Percentiles rank a stretch among this genome's conserved stretches.
phyloP scores from a whole-genome alignment of 2,797 vertebrate genomes.

The Spinus olivaceus region DNA sequence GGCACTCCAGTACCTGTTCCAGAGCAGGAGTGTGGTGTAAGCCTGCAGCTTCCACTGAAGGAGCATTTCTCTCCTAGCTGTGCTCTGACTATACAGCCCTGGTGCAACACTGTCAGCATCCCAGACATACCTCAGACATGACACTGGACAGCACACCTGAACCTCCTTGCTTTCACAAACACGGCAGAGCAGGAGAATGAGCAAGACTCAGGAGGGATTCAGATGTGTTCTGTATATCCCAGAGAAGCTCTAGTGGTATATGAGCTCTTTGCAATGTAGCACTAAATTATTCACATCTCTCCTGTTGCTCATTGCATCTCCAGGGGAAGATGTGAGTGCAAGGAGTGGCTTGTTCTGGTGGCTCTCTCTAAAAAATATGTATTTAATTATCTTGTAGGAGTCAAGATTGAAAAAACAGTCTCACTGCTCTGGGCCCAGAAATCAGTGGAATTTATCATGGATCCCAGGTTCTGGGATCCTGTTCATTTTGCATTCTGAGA shows the following conservation, averaged over 20 bases:
- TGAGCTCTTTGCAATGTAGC: background rate
- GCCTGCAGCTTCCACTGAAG: background rate
- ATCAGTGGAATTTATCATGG: background rate
- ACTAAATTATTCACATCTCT: background rate
- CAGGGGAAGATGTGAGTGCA: background rate
- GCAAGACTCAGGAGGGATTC: background rate
- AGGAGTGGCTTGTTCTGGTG: background rate
- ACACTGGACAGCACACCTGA: background rate
- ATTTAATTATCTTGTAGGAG: background rate
- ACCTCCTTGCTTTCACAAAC: background rate
- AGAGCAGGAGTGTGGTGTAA: background rate
- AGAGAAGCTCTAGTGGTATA: background rate
- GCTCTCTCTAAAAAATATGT: background rate
- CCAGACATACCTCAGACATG: rapidly evolving
- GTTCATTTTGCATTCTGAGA: background rate
- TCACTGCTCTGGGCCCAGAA: background rate
- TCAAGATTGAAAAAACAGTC: background rate
- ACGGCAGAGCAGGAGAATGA: background rate
- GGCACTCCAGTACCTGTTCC: background rate
- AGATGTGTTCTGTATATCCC: background rate
- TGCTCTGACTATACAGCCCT: background rate
- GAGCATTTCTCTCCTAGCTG: background rate
- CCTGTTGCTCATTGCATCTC: background rate
- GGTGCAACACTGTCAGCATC: background rate
- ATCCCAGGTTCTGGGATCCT: background rate